These are phyloP conservation scores for Pogonomyrmex californicus DNA, from an alignment of 1,140 invertebrate genomes.

Conservation along the genomic window DNA sequence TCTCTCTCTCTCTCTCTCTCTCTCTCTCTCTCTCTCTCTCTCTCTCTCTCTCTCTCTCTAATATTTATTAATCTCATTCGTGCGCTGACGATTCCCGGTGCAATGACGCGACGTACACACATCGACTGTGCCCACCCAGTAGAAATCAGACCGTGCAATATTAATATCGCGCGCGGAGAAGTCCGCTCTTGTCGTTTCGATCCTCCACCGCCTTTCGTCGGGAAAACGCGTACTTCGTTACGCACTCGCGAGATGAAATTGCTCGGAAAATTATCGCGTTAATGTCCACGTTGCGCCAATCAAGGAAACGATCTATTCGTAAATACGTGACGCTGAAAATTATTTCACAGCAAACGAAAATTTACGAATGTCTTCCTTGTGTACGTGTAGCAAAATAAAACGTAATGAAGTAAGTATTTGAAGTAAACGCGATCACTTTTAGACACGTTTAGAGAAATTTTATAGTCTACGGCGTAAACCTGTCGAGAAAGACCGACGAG, in stretches of 20 bases:
- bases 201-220: constrained; percentile 16
- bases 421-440: background rate
- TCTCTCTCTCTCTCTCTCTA: constrained; percentile 64
- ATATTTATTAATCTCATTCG: constrained; percentile 76
- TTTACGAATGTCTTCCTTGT: background rate
- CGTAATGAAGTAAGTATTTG: background rate
- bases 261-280: constrained; percentile 22
- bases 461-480: background rate
- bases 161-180: constrained; percentile 33
- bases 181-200: background rate
- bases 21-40: background rate
- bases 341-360: background rate
- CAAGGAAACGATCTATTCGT: background rate
- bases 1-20: background rate
- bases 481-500: constrained; percentile 31
- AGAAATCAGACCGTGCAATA: constrained; percentile 39
- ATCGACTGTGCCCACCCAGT: background rate
- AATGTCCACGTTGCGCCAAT: constrained; percentile 8
- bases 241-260: constrained; percentile 29
- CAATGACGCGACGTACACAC: background rate
- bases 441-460: background rate
- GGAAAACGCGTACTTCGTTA: constrained; percentile 41
- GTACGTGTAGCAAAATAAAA: background rate
- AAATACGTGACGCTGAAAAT: background rate
- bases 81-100: constrained; percentile 51